These are phyloP conservation scores for Silvanus unidentatus DNA, from an alignment of 2,888 invertebrate species.

Conservation along the genomic window DNA sequence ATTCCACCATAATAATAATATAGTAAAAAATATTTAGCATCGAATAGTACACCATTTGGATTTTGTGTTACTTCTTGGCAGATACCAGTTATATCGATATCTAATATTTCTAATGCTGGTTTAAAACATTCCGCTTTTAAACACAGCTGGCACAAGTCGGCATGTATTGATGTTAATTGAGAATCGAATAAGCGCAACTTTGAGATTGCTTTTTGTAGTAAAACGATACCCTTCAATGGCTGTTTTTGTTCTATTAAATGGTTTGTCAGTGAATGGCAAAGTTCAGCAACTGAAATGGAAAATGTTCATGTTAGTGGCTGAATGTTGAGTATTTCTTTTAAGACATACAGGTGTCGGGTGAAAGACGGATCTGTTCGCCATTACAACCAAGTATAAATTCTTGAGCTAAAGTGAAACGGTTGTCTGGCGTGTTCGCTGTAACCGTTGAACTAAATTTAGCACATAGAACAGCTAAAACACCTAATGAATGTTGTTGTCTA, in stretches of 20 bases:
- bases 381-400: slow-evolving; percentile 84
- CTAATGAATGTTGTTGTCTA: slow-evolving; percentile 85
- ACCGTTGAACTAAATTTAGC: slow-evolving; percentile 65
- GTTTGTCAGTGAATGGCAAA: slow-evolving; percentile 79
- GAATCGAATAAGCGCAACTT: slow-evolving; percentile 83
- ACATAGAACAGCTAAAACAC: slow-evolving; percentile 78
- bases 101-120: slow-evolving; percentile 80
- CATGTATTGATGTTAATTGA: slow-evolving; percentile 90
- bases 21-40: slow-evolving; percentile 83
- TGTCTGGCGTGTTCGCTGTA: slow-evolving; percentile 46
- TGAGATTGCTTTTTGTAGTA: slow-evolving; percentile 76
- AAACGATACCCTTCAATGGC: slow-evolving; percentile 76
- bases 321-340: neutral
- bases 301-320: slow-evolving; percentile 3
- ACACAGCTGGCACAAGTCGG: slow-evolving; percentile 88
- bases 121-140: slow-evolving; percentile 87
- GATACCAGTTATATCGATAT: slow-evolving; percentile 87
- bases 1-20: slow-evolving; percentile 98
- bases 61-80: slow-evolving; percentile 65
- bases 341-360: slow-evolving; percentile 80
- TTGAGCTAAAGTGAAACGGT: slow-evolving; percentile 65
- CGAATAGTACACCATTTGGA: slow-evolving; percentile 63
- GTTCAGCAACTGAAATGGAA: slow-evolving; percentile 68
- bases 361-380: slow-evolving; percentile 83
- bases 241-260: slow-evolving; percentile 72